Conservation (phyloP, 2,888 invertebrate genomes). For the Macaria notata region DNA sequence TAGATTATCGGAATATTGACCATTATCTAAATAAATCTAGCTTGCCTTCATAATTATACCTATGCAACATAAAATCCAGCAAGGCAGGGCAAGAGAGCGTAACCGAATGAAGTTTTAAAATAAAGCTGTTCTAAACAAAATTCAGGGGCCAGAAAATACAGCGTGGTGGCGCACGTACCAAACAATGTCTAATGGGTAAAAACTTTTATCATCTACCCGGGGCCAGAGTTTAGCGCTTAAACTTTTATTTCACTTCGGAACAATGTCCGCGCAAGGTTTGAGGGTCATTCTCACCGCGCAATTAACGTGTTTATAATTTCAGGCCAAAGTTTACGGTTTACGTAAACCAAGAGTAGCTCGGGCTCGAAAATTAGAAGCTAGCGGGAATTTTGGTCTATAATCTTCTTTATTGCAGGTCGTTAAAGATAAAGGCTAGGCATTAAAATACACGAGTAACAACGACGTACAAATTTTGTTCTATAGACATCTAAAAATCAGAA, state of each 20-base stretch:
- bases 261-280: conserved; percentile 33
- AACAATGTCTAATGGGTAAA: conserved; percentile 49
- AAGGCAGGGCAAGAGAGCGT: no score
- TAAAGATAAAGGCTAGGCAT: no score
- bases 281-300: conserved; percentile 24
- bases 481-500: no score
- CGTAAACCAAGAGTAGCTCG: background rate
- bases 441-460: no score
- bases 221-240: conserved; percentile 42
- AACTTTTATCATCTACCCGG: conserved; percentile 60
- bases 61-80: no score
- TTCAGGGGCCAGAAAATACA: conserved; percentile 34
- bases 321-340: conserved; percentile 11
- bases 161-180: conserved; percentile 40
- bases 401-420: no score
- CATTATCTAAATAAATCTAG: no score
- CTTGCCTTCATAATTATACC: no score
- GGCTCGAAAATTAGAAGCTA: no score
- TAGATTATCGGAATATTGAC: no score
- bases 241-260: conserved; percentile 56
- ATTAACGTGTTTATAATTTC: conserved; percentile 19
- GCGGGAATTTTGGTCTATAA: no score
- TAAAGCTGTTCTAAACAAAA: conserved; percentile 20
- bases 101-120: background rate
- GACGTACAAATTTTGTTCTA: no score